Base-by-base conservation (phyloP, 2,888 invertebrate genomes). In the Protula sp. region DNA sequence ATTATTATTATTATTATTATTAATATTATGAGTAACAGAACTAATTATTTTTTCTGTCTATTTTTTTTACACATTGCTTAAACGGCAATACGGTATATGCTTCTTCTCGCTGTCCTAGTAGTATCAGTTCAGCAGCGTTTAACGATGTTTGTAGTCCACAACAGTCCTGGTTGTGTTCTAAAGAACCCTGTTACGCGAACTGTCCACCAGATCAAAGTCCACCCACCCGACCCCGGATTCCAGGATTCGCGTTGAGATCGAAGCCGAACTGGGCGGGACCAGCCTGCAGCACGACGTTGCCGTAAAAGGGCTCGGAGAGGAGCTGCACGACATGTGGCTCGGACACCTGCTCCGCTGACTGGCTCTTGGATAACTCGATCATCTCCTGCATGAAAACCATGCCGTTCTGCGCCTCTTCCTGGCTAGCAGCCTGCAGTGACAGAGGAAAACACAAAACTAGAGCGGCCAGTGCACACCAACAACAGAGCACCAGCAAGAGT, bases 331-430 rank as follows among this genome's bases (percentile, higher is more conserved):
- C 67, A 67, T 76, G 70, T 0, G 78, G 77, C 52, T 79, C 78
- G 58, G 75, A 75, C 56, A 73, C 74, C 48, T 64, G 75, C 57
- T 74, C 74, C 24, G 71, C 54, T 5, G 62, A 67, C 63, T 88
- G 82, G 19, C 60, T 63, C 69, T 90, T 89, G 56, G 92, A 91
- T 68, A 94, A 83, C 76, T 93, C 91, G 1, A 93, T 87, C 92
- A 98, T 94, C 83, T 98, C 97, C 74, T 92, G 91, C 94, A 98
- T 95, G 78, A 98, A 97, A 19, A 90, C 85, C 38, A 94, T 83
- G 0, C 98, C 97, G 82, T 94, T 91, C 71, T 93, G 91, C 0
- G 92, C 95, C 76, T 93, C 91, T 70, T 89, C 88, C 0, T 89
- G 84, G 9, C 90, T 88, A 74, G 88, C 87, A 2, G 97, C 97